Evolutionary conservation across 2,113 vertebrate genomes (phyloP), one percentile per base, ranked within the genome.

Genomic region (Xiphorhynchus elegans): DNA sequence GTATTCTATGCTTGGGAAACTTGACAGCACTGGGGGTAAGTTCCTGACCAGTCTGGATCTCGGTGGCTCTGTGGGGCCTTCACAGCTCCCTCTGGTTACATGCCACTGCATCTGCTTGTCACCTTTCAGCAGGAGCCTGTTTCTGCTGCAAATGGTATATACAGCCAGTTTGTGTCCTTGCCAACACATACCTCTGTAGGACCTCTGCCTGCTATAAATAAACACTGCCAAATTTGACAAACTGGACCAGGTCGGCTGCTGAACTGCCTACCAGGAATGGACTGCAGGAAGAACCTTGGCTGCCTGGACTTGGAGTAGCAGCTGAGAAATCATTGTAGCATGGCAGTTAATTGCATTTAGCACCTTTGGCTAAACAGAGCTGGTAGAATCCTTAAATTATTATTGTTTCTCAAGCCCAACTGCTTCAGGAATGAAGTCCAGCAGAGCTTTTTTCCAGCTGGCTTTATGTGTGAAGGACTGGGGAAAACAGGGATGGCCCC

Each of bases 141-240:
- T 96, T 72, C 94, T 91, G 89, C 95, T 97, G 79, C 93, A 94
- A 64, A 93, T 82, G 95, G 87, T 50, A 53, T 75, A 80, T 87
- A 62, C 91, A 59, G 33, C 89, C 92, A 42, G 96, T 69, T 62
- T 70, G 91, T 91, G 94, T 69, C 78, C 94, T 83, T 98, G 97
- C 98, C 98, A 98, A 26, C 89, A 47, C 97, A 93, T 98, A 53
- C 87, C 94, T 98, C 76, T 97, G 95, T 74, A 97, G 92, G 95
- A 95, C 96, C 91, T 97, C 94, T 98, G 87, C 81, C 73, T 92
- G 95, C 98, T 98, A 98, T 98, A 98, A 98, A 98, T 98, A 98
- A 97, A 92, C 64, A 25, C 70, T 76, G 95, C 96, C 96, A 93
- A 96, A 97, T 98, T 98, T 96, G 97, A 97, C 74, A 35, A 91